phyloP scores from a whole-genome alignment of 1,140 invertebrate genomes.

The Drosophila sp. region DNA sequence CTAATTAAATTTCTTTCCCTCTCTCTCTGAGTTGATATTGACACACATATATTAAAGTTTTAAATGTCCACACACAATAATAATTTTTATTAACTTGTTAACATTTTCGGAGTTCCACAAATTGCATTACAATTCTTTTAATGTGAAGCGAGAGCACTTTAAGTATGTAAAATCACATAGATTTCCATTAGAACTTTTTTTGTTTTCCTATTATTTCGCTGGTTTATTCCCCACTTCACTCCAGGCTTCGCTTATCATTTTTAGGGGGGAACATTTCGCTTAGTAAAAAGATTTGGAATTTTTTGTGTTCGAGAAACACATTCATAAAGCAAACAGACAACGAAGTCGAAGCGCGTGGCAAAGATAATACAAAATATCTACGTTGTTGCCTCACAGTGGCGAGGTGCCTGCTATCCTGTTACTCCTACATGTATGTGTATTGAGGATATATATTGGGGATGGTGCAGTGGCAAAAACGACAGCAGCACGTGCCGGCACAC shows the following conservation, averaged over 20 bases:
- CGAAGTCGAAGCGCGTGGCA: constrained; percentile 39
- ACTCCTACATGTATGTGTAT: not conserved
- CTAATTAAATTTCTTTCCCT: no score
- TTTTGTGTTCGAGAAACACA: constrained; percentile 54
- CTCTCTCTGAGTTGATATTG: no score
- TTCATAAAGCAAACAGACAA: constrained; percentile 67
- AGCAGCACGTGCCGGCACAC: constrained; percentile 64
- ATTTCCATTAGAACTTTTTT: constrained; percentile 37
- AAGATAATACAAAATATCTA: constrained; percentile 52
- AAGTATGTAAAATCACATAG: constrained; percentile 26
- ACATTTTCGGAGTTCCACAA: not conserved
- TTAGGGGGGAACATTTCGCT: constrained; percentile 18
- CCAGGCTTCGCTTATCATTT: constrained; percentile 28
- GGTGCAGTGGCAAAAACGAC: not conserved
- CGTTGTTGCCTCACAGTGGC: not conserved
- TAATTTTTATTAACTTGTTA: not conserved
- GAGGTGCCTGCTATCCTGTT: not conserved
- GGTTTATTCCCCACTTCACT: not conserved
- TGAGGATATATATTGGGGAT: not conserved
- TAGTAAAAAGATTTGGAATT: constrained; percentile 24
- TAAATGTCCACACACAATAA: no score
- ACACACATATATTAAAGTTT: no score
- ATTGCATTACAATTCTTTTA: constrained; percentile 22
- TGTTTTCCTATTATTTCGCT: not conserved
- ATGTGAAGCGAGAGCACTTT: constrained; percentile 10